A percentile compares a stretch with the other conserved stretches of the same genome.
phyloP scores from a whole-genome alignment of 2,797 vertebrate species.

The Enteromius trimaculatus region DNA sequence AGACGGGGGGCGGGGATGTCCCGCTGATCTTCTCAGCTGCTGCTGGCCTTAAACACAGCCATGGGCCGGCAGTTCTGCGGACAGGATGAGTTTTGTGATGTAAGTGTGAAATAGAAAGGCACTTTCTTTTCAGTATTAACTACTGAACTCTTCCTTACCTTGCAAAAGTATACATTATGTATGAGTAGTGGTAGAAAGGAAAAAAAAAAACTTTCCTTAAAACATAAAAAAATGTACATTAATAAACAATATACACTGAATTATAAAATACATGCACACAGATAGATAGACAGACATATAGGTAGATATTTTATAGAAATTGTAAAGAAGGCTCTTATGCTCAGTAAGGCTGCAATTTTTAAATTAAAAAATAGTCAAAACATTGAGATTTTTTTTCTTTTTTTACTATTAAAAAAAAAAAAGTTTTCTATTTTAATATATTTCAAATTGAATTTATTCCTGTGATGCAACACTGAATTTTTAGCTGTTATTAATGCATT shows the following conservation, averaged over 20 bases:
- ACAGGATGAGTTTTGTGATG: constrained; percentile 49
- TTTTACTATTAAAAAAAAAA: neutral
- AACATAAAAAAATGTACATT: neutral
- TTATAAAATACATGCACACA: neutral
- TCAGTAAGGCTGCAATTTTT: too few species aligned
- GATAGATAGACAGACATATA: too few species aligned
- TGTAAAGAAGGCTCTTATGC: too few species aligned
- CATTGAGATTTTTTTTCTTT: too few species aligned
- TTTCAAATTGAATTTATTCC: neutral
- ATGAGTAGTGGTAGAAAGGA: neutral
- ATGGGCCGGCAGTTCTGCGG: constrained; percentile 34
- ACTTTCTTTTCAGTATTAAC: neutral
- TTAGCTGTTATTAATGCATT: neutral
- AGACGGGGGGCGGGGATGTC: constrained; percentile 57
- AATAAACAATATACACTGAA: neutral
- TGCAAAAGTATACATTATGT: neutral
- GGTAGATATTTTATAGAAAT: too few species aligned
- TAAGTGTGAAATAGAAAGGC: neutral
- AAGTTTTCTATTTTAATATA: neutral
- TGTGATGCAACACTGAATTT: neutral
- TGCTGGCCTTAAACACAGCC: constrained; percentile 13
- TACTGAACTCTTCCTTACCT: neutral
- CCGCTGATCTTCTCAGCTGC: constrained; percentile 18
- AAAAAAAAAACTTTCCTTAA: neutral
- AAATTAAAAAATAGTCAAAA: neutral